Percentiles rank a stretch among this genome's conserved stretches.
phyloP scores from a whole-genome alignment of 1,140 invertebrate genomes.

The Glossosoma conforme region DNA sequence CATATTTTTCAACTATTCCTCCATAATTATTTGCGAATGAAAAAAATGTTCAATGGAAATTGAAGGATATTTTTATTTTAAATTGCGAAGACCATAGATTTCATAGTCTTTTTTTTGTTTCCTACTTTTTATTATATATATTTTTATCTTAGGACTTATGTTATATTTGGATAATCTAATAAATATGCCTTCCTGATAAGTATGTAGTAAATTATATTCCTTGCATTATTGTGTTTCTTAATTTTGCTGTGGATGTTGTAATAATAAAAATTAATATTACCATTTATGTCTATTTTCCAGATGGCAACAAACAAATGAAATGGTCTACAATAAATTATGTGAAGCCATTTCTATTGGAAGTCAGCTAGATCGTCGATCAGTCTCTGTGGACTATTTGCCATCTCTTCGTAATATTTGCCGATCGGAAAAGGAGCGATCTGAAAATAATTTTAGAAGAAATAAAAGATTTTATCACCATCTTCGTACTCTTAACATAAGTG shows the following conservation, averaged over 20 bases:
- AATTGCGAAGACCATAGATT: too few relatives aligned
- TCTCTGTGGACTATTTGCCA: conserved; percentile 54
- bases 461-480: conserved; percentile 61
- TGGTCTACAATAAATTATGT: conserved; percentile 30
- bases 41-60: too few relatives aligned
- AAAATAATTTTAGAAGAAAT: conserved; percentile 46
- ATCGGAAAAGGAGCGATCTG: conserved; percentile 49
- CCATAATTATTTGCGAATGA: too few relatives aligned
- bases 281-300: conserved; percentile 4
- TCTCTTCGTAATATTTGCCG: conserved; percentile 52
- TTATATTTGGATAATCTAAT: not conserved
- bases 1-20: too few relatives aligned
- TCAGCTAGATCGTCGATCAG: conserved; percentile 37
- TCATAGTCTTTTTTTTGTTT: too few relatives aligned
- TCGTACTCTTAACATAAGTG: conserved; percentile 39
- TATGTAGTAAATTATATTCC: too few relatives aligned
- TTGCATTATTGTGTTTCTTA: not conserved
- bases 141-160: not conserved
- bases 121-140: too few relatives aligned
- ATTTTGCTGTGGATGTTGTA: conserved; percentile 3
- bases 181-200: too few relatives aligned
- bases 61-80: too few relatives aligned
- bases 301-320: not conserved
- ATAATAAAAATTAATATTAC: not conserved
- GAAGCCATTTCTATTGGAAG: conserved; percentile 35